phyloP scores from a whole-genome alignment of 2,797 vertebrate species.

The Salmo trutta region DNA sequence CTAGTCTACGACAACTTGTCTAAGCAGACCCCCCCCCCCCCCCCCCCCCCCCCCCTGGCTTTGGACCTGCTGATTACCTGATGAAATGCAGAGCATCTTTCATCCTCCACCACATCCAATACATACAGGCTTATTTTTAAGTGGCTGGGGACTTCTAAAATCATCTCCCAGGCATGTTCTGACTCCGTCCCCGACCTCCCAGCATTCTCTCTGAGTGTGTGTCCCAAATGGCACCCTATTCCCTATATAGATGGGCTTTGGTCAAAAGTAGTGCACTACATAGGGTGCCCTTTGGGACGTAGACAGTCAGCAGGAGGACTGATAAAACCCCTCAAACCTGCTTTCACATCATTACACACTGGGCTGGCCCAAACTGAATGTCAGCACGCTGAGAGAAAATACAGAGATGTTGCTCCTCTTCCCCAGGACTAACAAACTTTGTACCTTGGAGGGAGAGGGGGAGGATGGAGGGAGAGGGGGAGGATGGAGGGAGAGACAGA shows the following conservation, averaged over 20 bases:
- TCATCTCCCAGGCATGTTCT: constrained; percentile 38
- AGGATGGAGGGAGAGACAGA: constrained; percentile 1
- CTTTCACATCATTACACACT: not conserved
- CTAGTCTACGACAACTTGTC: not conserved
- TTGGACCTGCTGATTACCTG: constrained; percentile 40
- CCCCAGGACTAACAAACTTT: constrained; percentile 55
- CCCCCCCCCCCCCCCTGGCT: not conserved
- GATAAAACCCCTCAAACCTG: constrained; percentile 43
- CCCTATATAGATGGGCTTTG: not conserved
- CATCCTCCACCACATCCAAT: not conserved
- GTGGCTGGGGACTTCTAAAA: constrained; percentile 27
- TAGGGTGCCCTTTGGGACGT: not conserved
- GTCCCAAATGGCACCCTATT: not conserved
- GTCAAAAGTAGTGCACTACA: not conserved
- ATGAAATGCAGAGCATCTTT: constrained; percentile 18
- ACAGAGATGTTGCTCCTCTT: constrained; percentile 14
- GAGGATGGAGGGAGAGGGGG: constrained; percentile 10
- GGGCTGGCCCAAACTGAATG: constrained; percentile 27
- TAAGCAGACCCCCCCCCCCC: not conserved
- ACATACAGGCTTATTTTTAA: not conserved
- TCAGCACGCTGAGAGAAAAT: not conserved
- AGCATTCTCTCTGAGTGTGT: constrained; percentile 20
- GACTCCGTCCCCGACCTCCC: not conserved
- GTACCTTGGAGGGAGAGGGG: constrained; percentile 24
- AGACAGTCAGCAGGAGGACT: constrained; percentile 27